Base-by-base conservation (phyloP, 1,140 invertebrate genomes). In the Drosophila ohnishii region DNA sequence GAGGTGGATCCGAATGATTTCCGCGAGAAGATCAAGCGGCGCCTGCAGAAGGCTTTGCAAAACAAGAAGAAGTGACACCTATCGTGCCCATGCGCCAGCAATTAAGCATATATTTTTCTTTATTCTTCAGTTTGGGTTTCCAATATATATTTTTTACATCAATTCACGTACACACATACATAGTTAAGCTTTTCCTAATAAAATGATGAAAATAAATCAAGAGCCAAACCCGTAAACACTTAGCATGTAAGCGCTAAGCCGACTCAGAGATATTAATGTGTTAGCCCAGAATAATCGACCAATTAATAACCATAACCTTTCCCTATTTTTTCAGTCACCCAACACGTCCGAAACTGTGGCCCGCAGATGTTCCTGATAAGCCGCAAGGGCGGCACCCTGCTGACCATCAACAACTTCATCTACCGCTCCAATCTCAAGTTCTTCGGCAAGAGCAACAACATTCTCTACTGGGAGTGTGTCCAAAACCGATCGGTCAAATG, bases 361-460 rank as follows among this genome's bases (percentile, higher is more conserved):
- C 86, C 80, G 9, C 90, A 91, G 73, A 66, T 79, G 47, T 92
- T 92, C 30, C 65, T 92, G 10, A 87, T 90, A n/a, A 90, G 90
- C 48, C 90, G 91, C 3, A 92, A 92, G 55, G 91, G 91, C 16
- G 91, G 91, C 13, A 84, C 77, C 0, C 60, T 92, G 37, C 51
- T 92, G 28, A 90, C 83, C n/a, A 83, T 91, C 28, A 90, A 92
- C 45, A 87, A 92, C 48, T 92, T 90, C 30, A 65, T 92, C 7
- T 92, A 92, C 59, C 89, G 91, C 32, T 92, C 91, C 32, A 92
- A 92, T 85, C 75, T 91, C 13, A 91, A 90, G 57, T 84, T 90
- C 13, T 90, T 83, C 32, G 91, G 91, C 44, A 81, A 81, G 30
- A 76, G 75, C 42, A 79, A 73, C 32, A 83, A 92, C 9, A 91